phyloP scores from a whole-genome alignment of 1,140 invertebrate genomes.

The Thaumatotibia leucotreta region DNA sequence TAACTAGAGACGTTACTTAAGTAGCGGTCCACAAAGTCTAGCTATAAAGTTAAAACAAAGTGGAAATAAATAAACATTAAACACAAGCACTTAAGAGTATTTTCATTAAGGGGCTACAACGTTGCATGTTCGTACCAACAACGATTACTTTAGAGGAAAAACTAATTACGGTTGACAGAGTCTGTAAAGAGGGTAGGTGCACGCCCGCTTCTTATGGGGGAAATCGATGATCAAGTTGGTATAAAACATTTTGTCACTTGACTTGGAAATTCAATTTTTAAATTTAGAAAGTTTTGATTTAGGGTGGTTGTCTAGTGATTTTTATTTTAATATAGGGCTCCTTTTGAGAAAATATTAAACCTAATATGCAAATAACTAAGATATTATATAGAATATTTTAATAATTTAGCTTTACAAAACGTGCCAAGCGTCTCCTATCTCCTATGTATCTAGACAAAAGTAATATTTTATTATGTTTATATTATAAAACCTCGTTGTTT shows the following conservation, averaged over 20 bases:
- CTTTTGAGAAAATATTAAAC: no score
- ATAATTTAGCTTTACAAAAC: no score
- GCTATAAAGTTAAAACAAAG: slow-evolving; percentile 50
- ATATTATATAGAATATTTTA: no score
- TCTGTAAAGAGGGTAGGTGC: slow-evolving; percentile 24
- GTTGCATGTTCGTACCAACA: slow-evolving; percentile 57
- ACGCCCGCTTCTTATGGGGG: neutral
- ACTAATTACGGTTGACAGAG: slow-evolving; percentile 67
- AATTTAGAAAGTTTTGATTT: neutral
- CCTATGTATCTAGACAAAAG: no score
- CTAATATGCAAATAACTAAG: no score
- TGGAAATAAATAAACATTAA: slow-evolving; percentile 65
- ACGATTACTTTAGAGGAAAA: slow-evolving; percentile 58
- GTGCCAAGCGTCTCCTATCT: no score
- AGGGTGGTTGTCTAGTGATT: neutral
- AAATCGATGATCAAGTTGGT: neutral
- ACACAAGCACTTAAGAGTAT: slow-evolving; percentile 57
- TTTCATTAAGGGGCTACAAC: slow-evolving; percentile 63
- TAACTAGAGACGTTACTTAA: slow-evolving; percentile 28
- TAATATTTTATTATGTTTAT: no score
- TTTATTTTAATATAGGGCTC: no score
- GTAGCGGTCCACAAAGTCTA: slow-evolving; percentile 34
- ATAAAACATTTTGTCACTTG: neutral
- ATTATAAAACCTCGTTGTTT: no score
- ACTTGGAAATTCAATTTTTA: neutral